Evolutionary conservation across 2,113 vertebrate species (phyloP), one percentile per base, ranked within the genome.

Genomic region (Prionailurus bengalensis): DNA sequence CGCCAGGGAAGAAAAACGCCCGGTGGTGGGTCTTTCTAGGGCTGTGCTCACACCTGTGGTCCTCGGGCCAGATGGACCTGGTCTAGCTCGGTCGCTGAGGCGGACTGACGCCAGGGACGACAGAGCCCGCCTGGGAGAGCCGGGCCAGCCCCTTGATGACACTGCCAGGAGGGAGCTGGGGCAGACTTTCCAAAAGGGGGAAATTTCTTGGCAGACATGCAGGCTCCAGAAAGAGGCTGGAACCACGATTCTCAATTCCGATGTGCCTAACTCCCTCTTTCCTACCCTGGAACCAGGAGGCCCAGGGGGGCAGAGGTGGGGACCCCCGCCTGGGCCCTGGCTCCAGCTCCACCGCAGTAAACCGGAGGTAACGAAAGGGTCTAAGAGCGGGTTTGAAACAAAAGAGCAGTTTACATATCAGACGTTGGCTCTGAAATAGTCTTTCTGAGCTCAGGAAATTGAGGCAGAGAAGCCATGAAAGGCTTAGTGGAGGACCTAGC

Each of bases 391-490:
- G 48, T 16, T 70, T 92, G 95, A 94, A 94, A 97, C 81, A 90
- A 97, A 87, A 98, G 97, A 97, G 94, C 94, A 97, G 96, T 97
- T 94, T 96, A 92, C 27, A 19, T 78, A 92, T 94, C 45, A 14
- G 95, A 97, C 33, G 74, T 8, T 0, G 94, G 79, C 95, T 98
- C 94, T 94, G 68, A 68, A 96, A 80, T 1, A 92, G 96, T 98
- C 91, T 82, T 97, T 86, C 4, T 78, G 80, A 98, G 94, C 95
- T 97, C 97, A 96, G 98, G 92, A 98, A 79, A 97, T 58, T 58
- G 89, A 86, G 83, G 97, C 95, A 97, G 42, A 74, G 58, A 93
- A 96, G 96, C 97, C 92, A 88, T 42, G 53, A 71, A 65, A 94
- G 95, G 96, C 95, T 97, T 90, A 31, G 31, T 1, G 58, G 91